Evolutionary conservation across 1,140 invertebrate genomes (phyloP).

Genomic region (Caenorhabditis inopinata): DNA sequence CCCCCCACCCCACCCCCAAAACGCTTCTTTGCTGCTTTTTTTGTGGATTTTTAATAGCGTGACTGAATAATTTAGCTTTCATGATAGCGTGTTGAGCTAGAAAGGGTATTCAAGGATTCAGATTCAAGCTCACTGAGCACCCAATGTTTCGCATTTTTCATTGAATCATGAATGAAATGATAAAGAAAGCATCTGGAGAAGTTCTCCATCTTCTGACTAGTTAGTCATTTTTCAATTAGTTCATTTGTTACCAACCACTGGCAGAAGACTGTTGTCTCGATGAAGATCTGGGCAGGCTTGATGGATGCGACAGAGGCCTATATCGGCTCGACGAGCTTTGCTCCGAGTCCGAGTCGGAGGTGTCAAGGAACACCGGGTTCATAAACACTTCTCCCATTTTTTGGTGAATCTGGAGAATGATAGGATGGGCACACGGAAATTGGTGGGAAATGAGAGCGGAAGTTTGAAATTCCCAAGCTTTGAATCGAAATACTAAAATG

Average conservation of each 20-base stretch:
- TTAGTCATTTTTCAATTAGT: background rate
- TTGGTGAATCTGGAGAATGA: background rate
- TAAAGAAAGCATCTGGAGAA: no score
- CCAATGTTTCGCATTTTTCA: no score
- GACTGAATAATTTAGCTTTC: background rate
- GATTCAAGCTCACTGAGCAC: no score
- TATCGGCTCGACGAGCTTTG: constrained; percentile 29
- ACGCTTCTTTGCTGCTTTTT: background rate
- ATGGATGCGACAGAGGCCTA: background rate
- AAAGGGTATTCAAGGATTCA: background rate
- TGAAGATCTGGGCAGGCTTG: background rate
- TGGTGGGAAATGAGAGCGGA: background rate
- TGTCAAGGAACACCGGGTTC: constrained; percentile 30
- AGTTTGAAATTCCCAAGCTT: no score
- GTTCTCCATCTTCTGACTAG: background rate
- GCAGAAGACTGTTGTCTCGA: background rate
- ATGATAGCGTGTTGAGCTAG: background rate
- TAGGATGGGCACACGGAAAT: background rate
- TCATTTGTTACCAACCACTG: background rate
- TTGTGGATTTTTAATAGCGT: background rate
- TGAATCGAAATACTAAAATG: no score
- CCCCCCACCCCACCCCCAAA: background rate
- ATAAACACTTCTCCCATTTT: constrained; percentile 37
- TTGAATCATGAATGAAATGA: no score
- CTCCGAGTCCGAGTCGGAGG: constrained; percentile 32